These are phyloP conservation scores for Dreissena polymorpha DNA, from an alignment of 1,140 invertebrate genomes.

Conservation along the genomic window DNA sequence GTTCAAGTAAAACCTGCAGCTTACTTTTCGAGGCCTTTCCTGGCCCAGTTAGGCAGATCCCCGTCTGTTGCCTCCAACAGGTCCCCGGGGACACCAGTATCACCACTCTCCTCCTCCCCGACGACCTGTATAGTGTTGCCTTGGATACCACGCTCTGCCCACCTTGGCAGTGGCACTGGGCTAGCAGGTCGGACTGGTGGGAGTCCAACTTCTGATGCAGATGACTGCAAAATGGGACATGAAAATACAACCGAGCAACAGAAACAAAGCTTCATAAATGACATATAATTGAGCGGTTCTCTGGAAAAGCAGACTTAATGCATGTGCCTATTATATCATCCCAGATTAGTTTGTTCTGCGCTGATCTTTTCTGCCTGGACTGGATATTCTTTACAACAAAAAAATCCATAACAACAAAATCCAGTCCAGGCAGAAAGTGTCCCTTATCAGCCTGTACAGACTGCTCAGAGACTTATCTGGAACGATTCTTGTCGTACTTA, in stretches of 20 bases:
- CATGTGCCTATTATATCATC: not conserved
- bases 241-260: not conserved
- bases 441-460: too few relatives aligned
- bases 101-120: slow-evolving; percentile 15
- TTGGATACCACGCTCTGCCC: slow-evolving; percentile 46
- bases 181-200: slow-evolving; percentile 11
- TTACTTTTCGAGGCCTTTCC: slow-evolving; percentile 50
- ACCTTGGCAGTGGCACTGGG: slow-evolving; percentile 41
- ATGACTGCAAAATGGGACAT: slow-evolving; percentile 16
- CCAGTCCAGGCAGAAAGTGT: too few relatives aligned
- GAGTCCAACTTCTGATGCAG: not conserved
- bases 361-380: not conserved
- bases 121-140: slow-evolving; percentile 29
- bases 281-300: not conserved
- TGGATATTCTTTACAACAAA: too few relatives aligned
- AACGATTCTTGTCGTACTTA: too few relatives aligned
- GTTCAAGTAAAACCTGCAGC: not conserved
- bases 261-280: not conserved
- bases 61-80: slow-evolving; percentile 21
- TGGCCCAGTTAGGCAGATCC: slow-evolving; percentile 59
- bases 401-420: too few relatives aligned
- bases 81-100: slow-evolving; percentile 29
- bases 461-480: too few relatives aligned
- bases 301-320: not conserved
- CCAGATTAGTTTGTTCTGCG: not conserved